phyloP scores from a whole-genome alignment of 2,797 vertebrate genomes.

The Erpetoichthys calabaricus region DNA sequence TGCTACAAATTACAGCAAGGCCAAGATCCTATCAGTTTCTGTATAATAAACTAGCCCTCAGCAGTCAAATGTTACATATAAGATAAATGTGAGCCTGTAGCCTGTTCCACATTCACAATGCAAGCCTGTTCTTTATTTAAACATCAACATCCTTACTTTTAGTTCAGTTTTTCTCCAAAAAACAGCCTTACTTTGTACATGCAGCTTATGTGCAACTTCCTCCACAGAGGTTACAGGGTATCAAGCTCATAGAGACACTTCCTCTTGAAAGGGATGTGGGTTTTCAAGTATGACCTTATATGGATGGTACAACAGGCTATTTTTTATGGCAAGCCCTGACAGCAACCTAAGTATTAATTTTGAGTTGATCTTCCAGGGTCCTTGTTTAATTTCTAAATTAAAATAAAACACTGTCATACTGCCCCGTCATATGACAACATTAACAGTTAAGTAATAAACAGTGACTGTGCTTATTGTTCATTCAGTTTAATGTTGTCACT shows the following conservation, averaged over 20 bases:
- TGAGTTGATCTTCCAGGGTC: background rate
- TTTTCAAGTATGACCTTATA: constrained; percentile 27
- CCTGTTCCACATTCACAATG: no score
- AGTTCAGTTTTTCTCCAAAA: constrained; percentile 10
- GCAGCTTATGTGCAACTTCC: constrained; percentile 22
- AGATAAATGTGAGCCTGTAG: no score
- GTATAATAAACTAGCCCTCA: no score
- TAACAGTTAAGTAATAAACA: no score
- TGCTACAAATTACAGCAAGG: no score
- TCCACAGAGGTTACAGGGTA: constrained; percentile 5
- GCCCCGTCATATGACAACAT: no score
- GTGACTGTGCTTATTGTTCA: no score
- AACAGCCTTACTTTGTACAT: constrained; percentile 1
- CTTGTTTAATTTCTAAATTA: no score
- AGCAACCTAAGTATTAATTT: constrained; percentile 4
- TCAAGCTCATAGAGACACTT: constrained; percentile 24
- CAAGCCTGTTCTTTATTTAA: background rate
- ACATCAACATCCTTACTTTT: constrained; percentile 16
- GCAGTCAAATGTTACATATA: no score
- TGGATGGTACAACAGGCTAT: constrained; percentile 21
- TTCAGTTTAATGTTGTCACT: no score
- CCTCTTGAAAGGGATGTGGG: constrained; percentile 23
- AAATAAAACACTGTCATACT: no score
- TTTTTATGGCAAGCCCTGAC: constrained; percentile 16
- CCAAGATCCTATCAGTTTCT: no score